These are phyloP conservation scores for Ctenomys sociabilis DNA, from an alignment of 2,113 vertebrate genomes.

Conservation along the genomic window DNA sequence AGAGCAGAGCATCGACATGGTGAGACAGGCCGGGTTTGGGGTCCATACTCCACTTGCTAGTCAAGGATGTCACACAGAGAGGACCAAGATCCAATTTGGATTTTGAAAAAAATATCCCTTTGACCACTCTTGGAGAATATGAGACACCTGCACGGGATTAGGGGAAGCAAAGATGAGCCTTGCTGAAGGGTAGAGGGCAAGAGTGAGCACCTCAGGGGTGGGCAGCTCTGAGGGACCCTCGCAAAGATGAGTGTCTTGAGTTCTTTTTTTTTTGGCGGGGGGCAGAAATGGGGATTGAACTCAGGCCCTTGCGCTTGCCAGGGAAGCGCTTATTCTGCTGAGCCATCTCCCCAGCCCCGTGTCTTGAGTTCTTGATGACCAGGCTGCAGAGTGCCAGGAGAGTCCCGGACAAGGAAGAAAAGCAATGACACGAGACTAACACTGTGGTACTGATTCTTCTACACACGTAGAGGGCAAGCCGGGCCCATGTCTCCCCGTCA, in stretches of 20 bases:
- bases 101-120: background rate
- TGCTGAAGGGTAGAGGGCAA: background rate
- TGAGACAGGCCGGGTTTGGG: background rate
- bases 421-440: background rate
- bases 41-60: background rate
- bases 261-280: no score
- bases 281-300: no score
- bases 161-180: background rate
- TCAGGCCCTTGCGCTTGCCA: no score
- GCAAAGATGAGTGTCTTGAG: background rate
- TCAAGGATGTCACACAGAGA: background rate
- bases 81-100: background rate
- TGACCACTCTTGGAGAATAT: background rate
- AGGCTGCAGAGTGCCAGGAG: background rate
- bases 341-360: no score
- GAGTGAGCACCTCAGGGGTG: background rate
- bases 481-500: accelerated
- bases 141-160: background rate
- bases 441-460: accelerated
- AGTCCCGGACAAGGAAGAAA: background rate
- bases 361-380: background rate
- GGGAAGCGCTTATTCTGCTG: no score
- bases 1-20: background rate
- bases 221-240: background rate
- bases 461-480: accelerated